phyloP scores from a whole-genome alignment of 2,113 vertebrate species.

The Tragelaphus scriptus region DNA sequence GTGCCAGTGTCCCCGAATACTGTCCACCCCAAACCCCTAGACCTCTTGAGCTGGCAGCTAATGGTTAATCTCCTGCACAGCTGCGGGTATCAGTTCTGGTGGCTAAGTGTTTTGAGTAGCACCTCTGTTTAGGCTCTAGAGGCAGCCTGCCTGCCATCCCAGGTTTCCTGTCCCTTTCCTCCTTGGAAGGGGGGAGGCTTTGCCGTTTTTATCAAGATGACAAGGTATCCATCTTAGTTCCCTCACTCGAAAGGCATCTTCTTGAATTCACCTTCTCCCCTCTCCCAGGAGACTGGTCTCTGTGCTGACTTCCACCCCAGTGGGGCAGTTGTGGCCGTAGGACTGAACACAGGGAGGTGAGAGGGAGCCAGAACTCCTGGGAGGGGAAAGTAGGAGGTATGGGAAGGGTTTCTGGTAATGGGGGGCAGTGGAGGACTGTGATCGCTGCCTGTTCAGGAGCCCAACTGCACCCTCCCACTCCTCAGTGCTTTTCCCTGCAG shows the following conservation, averaged over 20 bases:
- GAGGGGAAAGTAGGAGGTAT: not conserved
- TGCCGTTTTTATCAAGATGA: not conserved
- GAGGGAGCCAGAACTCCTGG: not conserved
- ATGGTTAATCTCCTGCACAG: not conserved
- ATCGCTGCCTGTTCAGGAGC: not conserved
- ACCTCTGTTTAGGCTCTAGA: not conserved
- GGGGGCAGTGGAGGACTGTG: not conserved
- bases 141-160: not conserved
- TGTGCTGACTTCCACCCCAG: conserved; percentile 92
- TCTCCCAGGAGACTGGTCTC: conserved; percentile 88
- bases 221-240: not conserved
- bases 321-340: conserved; percentile 88
- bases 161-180: not conserved
- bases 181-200: not conserved
- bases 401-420: not conserved
- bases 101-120: not conserved
- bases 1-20: not conserved
- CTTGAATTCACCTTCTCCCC: not conserved
- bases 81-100: not conserved
- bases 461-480: not conserved
- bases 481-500: not conserved
- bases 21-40: not conserved
- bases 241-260: not conserved
- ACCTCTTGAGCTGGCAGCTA: not conserved
- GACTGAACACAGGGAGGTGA: conserved; percentile 90